Evolutionary conservation across 2,888 invertebrate species (phyloP), one percentile per base, ranked within the genome.

Genomic region (Drosophila parthenogenetica): DNA sequence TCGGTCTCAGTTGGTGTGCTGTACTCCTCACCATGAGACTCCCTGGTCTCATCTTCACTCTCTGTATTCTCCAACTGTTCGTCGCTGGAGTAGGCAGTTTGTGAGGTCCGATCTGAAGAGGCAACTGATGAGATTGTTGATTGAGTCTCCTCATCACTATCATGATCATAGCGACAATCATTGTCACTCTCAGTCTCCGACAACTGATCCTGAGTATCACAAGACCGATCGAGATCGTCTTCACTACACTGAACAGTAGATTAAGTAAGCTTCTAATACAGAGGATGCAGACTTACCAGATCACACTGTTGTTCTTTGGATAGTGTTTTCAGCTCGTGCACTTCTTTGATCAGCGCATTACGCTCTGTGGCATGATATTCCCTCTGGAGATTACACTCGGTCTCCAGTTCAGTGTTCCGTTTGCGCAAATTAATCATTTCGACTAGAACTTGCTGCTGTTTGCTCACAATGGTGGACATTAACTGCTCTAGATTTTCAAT

Each of bases 341-440:
- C 35, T 50, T 91, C 89, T 13, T 71, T 76, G 3, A 91, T 73
- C 51, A 91, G 69, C 0, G 81, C 69, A 62, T 89, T 85, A 0
- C 91, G 82, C 55, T 91, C 90, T 77, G 88, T 72, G 1, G 82
- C 64, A 40, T 91, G 91, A 60, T 86, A 89, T 35, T 91, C 90
- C 0, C 91, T 81, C 46, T 92, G 92, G 13, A 86, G 73, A 14
- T 79, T 77, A 25, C 88, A 86, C 55, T 90, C 89, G 1, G 68
- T 69, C 39, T 85, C 80, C 5, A 91, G 64, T 14, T 90, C 80
- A 5, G 74, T 62, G 48, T 90, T 90, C 13, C 73, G 69, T 11
- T 74, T 70, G 17, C 90, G 90, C 17, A 90, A 49, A 22, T 81
- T 74, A 43, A 86, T 81, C 77, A 92, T 76, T 60, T 92, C 90